phyloP scores from a whole-genome alignment of 2,888 invertebrate genomes.

The Epiblema foenella region DNA sequence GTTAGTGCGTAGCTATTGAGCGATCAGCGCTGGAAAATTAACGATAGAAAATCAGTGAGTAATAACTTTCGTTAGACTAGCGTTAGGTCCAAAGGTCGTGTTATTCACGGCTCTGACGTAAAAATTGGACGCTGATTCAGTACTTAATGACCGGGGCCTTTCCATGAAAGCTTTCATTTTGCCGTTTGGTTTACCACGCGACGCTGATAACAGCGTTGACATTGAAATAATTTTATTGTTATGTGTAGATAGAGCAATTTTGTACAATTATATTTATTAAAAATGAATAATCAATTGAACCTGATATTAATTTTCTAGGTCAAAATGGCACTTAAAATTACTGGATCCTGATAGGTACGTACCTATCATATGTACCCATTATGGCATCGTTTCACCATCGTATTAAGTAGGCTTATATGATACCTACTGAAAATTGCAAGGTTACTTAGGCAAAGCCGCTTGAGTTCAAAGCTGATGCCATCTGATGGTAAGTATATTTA shows the following conservation, averaged over 20 bases:
- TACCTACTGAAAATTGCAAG: too few species aligned
- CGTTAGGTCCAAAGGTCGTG: conserved; percentile 59
- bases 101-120: conserved; percentile 63
- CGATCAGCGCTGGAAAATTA: conserved; percentile 31
- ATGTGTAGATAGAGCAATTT: conserved; percentile 34
- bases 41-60: conserved; percentile 21
- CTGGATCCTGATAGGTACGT: background rate
- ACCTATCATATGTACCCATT: too few species aligned
- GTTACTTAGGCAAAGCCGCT: background rate
- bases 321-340: background rate
- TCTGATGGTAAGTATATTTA: background rate
- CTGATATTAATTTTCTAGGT: background rate
- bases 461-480: background rate
- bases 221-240: conserved; percentile 53
- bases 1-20: conserved; percentile 28
- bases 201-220: conserved; percentile 48
- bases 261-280: conserved; percentile 17
- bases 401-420: too few species aligned
- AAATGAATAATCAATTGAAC: conserved; percentile 1
- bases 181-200: conserved; percentile 51
- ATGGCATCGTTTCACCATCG: too few species aligned
- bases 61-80: conserved; percentile 37
- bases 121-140: conserved; percentile 62
- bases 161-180: conserved; percentile 53
- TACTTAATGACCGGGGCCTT: conserved; percentile 62